Base-by-base conservation (phyloP, 2,113 vertebrate species). In the Halcyon malimbica region DNA sequence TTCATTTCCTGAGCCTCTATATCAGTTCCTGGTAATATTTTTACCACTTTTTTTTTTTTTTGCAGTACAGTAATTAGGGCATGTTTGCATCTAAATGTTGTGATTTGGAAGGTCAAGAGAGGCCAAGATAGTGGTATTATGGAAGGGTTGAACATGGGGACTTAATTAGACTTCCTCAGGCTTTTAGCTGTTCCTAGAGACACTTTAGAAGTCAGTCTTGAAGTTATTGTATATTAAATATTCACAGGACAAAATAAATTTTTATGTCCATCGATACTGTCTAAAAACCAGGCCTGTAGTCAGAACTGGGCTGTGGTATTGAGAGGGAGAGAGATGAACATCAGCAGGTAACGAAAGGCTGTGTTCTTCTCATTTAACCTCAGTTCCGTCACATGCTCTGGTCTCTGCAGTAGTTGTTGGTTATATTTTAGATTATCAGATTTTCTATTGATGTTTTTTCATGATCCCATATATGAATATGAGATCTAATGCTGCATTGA, bases 221-320 rank as follows among this genome's bases (percentile, higher is more conserved):
- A 44, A 44, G 33, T 89, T 71, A 7, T 0, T 68, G 42, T 59
- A n/a, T 1, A 0, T 51, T 18, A 54, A 62, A 13, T 1, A 0
- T 37, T 84, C 20, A 50, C 56, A 74, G 50, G 24, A 59, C 31
- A 51, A 11, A 44, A 2, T 46, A 13, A 8, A 71, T 75, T 39
- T 41, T 48, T 42, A 14, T 16, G 13, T 69, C 12, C 29, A 29
- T 70, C 13, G 19, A 0, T 63, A 28, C 11, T 51, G 21, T 63
- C 14, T 1, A 14, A 24, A 78, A 76, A 25, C 2, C 14, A 29
- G 12, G 15, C 19, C 8, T 20, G 5, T 26, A 16, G 29, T 62
- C 13, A 24, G 64, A 74, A 18, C 16, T 48, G 50, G 31, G 9
- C 20, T 76, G 16, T 75, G 41, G 3, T 44, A 3, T 37, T 50